A percentile compares a stretch with the other conserved stretches of the same genome.
These are phyloP conservation scores for Dioctria rufipes DNA, from an alignment of 2,888 invertebrate species.

Conservation along the genomic window DNA sequence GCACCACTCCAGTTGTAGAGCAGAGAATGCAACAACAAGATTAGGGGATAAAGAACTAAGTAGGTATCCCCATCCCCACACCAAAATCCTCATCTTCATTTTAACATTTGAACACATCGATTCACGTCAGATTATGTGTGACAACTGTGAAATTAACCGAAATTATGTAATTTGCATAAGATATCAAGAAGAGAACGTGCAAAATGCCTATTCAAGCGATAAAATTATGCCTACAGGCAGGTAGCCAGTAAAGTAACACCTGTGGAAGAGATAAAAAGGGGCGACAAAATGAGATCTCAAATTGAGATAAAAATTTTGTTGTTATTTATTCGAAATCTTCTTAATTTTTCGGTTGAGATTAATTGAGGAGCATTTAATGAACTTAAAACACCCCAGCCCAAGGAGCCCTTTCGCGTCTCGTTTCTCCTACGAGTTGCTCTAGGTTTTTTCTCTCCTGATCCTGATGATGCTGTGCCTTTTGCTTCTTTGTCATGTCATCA, in stretches of 20 bases:
- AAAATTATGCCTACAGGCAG: slow-evolving; percentile 10
- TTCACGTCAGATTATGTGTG: background rate
- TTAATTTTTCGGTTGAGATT: slow-evolving; percentile 8
- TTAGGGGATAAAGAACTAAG: too few species aligned
- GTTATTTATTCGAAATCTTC: slow-evolving; percentile 15
- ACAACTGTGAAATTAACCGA: slow-evolving; percentile 25
- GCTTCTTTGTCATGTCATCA: background rate
- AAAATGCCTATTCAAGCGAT: background rate
- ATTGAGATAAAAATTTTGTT: background rate
- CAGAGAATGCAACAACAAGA: too few species aligned
- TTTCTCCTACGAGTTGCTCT: too few species aligned
- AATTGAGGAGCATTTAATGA: slow-evolving; percentile 27
- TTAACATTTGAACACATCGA: too few species aligned
- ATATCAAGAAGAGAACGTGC: slow-evolving; percentile 23
- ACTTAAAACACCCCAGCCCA: background rate
- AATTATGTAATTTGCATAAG: slow-evolving; percentile 37
- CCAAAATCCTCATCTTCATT: too few species aligned
- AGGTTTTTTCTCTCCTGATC: too few species aligned
- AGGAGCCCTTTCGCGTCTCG: too few species aligned
- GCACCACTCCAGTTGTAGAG: too few species aligned
- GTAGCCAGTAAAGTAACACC: background rate
- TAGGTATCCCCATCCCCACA: too few species aligned
- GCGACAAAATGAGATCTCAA: background rate
- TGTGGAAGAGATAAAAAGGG: background rate
- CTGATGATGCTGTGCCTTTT: background rate